These are phyloP conservation scores for Tetrax tetrax DNA, from an alignment of 2,113 vertebrate genomes.

Conservation along the genomic window DNA sequence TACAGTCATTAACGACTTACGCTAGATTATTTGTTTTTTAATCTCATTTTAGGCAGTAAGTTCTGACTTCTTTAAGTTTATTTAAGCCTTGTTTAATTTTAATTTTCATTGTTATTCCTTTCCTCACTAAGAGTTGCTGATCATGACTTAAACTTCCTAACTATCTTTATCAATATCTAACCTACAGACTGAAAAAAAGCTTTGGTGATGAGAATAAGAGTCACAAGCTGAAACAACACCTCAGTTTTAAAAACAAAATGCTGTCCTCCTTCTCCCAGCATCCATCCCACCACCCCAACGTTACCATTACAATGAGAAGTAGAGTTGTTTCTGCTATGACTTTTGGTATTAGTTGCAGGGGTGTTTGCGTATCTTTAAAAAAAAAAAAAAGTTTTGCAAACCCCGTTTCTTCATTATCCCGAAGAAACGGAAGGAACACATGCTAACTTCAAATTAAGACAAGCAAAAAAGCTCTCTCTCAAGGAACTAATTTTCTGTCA, in stretches of 20 bases:
- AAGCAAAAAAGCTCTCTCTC: conserved; percentile 26
- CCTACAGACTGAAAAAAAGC: not conserved
- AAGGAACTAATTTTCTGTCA: conserved; percentile 3
- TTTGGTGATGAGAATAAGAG: conserved; percentile 16
- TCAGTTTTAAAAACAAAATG: not conserved
- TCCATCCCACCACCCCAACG: too few relatives aligned
- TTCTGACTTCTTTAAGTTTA: not conserved
- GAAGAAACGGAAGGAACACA: conserved; percentile 44
- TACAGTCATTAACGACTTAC: not conserved
- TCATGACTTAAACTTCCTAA: not conserved
- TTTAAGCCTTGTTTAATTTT: conserved; percentile 26
- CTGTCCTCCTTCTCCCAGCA: not conserved
- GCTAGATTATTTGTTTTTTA: not conserved
- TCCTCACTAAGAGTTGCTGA: not conserved
- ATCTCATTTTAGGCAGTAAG: not conserved
- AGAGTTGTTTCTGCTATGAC: conserved; percentile 46
- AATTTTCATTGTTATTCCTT: not conserved
- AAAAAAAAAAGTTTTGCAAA: not conserved
- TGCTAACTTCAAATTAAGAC: conserved; percentile 38
- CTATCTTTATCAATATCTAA: not conserved
- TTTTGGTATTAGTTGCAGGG: conserved; percentile 36
- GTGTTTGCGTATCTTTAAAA: not conserved
- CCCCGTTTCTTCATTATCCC: not conserved
- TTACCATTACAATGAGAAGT: not conserved
- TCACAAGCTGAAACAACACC: conserved; percentile 56